Percentiles rank a stretch among this genome's conserved stretches.
These are phyloP conservation scores for Metellina segmentata DNA, from an alignment of 2,888 invertebrate genomes.

Conservation along the genomic window DNA sequence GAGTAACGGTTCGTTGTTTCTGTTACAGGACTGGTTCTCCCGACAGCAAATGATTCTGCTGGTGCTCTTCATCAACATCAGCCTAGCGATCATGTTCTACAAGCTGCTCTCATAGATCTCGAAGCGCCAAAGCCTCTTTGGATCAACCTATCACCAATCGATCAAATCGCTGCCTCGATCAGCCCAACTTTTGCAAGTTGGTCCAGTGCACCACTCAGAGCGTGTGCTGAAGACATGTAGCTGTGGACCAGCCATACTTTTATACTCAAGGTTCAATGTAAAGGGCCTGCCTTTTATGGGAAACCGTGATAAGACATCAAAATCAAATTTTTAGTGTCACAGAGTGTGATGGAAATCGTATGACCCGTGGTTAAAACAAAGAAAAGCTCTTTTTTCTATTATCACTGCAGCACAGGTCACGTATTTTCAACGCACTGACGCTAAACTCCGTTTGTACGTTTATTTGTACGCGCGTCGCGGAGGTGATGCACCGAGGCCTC, in stretches of 20 bases:
- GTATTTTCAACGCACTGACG: constrained; percentile 63
- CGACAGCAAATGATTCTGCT: constrained; percentile 96
- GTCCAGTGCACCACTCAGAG: constrained; percentile 26
- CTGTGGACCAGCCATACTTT: constrained; percentile 70
- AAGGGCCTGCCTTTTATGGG: constrained; percentile 20
- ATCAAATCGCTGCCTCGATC: constrained; percentile 44
- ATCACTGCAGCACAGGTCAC: constrained; percentile 51
- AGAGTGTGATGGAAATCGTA: constrained; percentile 34
- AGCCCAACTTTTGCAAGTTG: constrained; percentile 1
- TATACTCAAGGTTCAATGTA: neutral
- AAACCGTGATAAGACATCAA: constrained; percentile 32
- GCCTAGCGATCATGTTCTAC: constrained; percentile 96
- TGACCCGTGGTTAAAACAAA: constrained; percentile 46
- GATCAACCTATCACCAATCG: constrained; percentile 28
- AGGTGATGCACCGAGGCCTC: neutral
- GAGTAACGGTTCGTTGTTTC: neutral
- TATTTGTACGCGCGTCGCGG: constrained; percentile 1
- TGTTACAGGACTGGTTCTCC: constrained; percentile 88
- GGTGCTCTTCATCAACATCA: constrained; percentile 95
- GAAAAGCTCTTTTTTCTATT: constrained; percentile 25
- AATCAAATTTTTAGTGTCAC: constrained; percentile 58
- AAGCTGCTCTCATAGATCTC: constrained; percentile 84
- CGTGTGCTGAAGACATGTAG: constrained; percentile 37
- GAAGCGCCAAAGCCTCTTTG: neutral
- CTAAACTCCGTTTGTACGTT: constrained; percentile 48